Percentiles rank a stretch among this genome's conserved stretches.
Conservation (phyloP, 2,888 invertebrate species). For the Nebria salina region DNA sequence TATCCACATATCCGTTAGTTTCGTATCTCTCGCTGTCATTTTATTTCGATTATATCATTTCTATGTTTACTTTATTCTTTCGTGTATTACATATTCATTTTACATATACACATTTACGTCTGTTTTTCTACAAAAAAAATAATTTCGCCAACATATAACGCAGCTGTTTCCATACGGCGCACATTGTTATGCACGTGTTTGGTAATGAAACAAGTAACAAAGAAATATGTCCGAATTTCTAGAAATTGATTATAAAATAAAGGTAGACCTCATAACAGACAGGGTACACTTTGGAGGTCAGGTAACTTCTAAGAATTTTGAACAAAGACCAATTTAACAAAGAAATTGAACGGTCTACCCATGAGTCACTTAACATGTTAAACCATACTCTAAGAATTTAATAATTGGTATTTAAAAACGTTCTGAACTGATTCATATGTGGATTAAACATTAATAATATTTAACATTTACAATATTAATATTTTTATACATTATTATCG, state of each 20-base stretch:
- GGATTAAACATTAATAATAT: not conserved
- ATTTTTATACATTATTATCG: not conserved
- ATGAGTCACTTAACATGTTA: not conserved
- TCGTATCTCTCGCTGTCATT: no score
- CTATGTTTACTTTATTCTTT: no score
- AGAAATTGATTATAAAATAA: not conserved
- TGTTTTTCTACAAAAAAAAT: no score
- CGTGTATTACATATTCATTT: no score
- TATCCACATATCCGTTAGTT: no score
- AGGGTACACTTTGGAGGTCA: not conserved
- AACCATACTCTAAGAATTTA: not conserved
- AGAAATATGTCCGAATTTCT: not conserved
- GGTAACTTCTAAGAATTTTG: not conserved
- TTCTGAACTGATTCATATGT: not conserved
- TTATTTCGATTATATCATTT: no score
- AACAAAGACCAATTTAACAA: not conserved
- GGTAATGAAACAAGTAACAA: not conserved
- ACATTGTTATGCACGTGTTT: not conserved
- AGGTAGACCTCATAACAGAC: not conserved
- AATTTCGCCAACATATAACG: no score
- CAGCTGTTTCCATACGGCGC: not conserved
- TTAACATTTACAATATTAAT: not conserved
- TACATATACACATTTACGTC: no score
- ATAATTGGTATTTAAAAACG: not conserved
- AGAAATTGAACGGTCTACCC: not conserved